Evolutionary conservation across 2,113 vertebrate genomes (phyloP).

Genomic region (Phoenicopterus ruber): DNA sequence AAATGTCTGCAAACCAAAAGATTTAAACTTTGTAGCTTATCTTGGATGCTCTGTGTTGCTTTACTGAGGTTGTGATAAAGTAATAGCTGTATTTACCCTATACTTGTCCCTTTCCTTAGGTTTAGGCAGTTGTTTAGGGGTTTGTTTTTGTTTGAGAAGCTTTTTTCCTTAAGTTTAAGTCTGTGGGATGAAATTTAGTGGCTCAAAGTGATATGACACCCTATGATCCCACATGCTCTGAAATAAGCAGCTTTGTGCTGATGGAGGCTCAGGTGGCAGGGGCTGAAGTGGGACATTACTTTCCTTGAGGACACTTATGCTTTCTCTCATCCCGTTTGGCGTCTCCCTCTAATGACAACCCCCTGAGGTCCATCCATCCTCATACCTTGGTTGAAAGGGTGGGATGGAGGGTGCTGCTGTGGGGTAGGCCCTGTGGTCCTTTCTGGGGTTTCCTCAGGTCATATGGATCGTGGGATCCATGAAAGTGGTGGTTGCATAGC

Average conservation of each 20-base stretch:
- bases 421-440: background rate
- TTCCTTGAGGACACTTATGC: background rate
- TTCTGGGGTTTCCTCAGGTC: background rate
- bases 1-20: background rate
- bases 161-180: background rate
- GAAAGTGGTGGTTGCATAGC: background rate
- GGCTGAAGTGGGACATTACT: background rate
- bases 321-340: background rate
- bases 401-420: background rate
- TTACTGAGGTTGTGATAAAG: background rate
- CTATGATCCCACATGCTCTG: background rate
- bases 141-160: background rate
- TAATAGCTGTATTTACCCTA: background rate
- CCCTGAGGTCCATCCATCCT: accelerated
- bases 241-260: background rate
- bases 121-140: background rate
- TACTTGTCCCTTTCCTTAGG: background rate
- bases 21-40: background rate
- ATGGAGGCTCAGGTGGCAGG: background rate
- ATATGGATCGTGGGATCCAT: background rate
- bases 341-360: background rate
- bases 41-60: background rate
- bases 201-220: background rate
- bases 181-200: background rate
- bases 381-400: background rate